phyloP scores from a whole-genome alignment of 2,797 vertebrate species.

The Phoxinus dragarum region DNA sequence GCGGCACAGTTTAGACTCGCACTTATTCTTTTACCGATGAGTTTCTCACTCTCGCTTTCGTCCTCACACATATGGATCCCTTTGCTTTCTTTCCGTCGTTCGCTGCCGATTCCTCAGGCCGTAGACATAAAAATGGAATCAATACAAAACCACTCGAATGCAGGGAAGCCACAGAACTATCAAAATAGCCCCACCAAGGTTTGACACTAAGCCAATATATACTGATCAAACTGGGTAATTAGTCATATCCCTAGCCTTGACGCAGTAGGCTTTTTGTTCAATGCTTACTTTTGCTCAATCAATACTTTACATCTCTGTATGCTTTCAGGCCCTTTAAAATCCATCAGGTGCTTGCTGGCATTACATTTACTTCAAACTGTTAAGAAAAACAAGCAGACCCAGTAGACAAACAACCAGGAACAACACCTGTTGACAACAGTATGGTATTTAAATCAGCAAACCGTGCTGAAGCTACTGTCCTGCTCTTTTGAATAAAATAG shows the following conservation, averaged over 20 bases:
- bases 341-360: slow-evolving; percentile 5
- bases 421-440: slow-evolving; percentile 13
- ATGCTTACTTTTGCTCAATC: slow-evolving; percentile 45
- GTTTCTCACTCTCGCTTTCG: neutral
- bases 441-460: slow-evolving; percentile 16
- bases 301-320: slow-evolving; percentile 46
- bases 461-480: neutral
- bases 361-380: slow-evolving; percentile 38
- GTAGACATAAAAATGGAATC: slow-evolving; percentile 32
- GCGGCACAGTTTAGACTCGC: neutral
- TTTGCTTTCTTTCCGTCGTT: slow-evolving; percentile 43
- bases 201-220: slow-evolving; percentile 43
- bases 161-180: slow-evolving; percentile 40
- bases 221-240: slow-evolving; percentile 37
- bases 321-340: slow-evolving; percentile 39
- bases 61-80: neutral
- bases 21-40: neutral
- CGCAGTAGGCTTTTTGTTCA: slow-evolving; percentile 35
- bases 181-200: slow-evolving; percentile 28
- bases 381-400: slow-evolving; percentile 24
- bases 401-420: slow-evolving; percentile 9
- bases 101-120: slow-evolving; percentile 54
- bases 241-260: slow-evolving; percentile 39
- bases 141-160: slow-evolving; percentile 43
- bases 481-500: neutral